Evolutionary conservation across 1,140 invertebrate species (phyloP).

Genomic region (Caenorhabditis latens): DNA sequence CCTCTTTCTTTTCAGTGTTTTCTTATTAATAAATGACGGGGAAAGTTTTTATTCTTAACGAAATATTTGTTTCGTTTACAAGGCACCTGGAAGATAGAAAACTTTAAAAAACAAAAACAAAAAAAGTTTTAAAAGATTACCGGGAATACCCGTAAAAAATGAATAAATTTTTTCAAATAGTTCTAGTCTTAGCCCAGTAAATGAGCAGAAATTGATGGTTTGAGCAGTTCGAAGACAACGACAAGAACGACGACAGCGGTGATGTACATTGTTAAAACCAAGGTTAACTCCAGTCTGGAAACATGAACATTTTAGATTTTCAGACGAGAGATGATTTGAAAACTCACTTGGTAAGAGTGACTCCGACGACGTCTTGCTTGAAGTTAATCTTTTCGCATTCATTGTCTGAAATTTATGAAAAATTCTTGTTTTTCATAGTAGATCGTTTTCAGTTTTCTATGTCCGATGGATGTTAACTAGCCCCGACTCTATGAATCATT

Average conservation of each 20-base stretch:
- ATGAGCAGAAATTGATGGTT: constrained; percentile 49
- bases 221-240: constrained; percentile 53
- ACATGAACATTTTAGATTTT: not conserved
- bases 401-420: constrained; percentile 10
- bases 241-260: constrained; percentile 51
- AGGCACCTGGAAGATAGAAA: constrained; percentile 19
- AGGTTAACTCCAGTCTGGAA: constrained; percentile 39
- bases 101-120: not conserved
- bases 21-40: too few species aligned
- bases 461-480: too few species aligned
- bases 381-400: not conserved
- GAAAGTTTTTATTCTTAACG: too few species aligned
- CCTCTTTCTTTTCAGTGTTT: too few species aligned
- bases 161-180: not conserved
- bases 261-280: constrained; percentile 41
- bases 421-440: too few species aligned
- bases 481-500: too few species aligned
- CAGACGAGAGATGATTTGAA: not conserved
- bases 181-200: not conserved
- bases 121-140: not conserved
- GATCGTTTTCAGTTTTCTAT: too few species aligned
- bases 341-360: constrained; percentile 51
- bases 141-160: constrained; percentile 16
- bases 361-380: constrained; percentile 42
- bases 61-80: not conserved